phyloP scores from a whole-genome alignment of 2,797 vertebrate species.

The Xerus rutilus region DNA sequence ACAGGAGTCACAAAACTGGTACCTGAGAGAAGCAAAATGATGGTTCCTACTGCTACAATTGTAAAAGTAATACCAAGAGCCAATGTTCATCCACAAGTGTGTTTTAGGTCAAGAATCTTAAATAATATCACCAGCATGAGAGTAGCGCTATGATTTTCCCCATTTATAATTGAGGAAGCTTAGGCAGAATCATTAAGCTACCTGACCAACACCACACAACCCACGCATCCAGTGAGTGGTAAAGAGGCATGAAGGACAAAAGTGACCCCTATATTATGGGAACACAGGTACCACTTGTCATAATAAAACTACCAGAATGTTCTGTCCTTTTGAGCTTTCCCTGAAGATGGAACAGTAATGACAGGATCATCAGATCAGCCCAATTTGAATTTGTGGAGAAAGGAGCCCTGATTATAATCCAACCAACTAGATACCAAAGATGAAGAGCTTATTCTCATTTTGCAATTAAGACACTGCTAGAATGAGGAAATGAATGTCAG shows the following conservation, averaged over 20 bases:
- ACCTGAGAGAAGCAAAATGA: background rate
- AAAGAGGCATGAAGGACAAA: background rate
- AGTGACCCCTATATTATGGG: accelerated
- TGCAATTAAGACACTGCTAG: background rate
- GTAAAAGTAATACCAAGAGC: background rate
- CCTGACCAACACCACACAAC: background rate
- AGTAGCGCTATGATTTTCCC: background rate
- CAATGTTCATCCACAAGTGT: background rate
- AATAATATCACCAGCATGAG: background rate
- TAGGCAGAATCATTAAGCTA: background rate
- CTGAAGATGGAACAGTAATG: background rate
- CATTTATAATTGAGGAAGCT: background rate
- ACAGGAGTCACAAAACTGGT: accelerated
- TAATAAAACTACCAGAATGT: background rate
- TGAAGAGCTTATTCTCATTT: constrained; percentile 31
- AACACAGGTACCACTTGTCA: background rate
- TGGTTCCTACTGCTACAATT: accelerated
- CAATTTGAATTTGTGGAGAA: background rate
- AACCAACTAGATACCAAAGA: background rate
- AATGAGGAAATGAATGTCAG: background rate
- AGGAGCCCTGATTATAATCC: background rate
- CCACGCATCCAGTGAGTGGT: too few relatives aligned
- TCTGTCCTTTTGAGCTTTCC: background rate
- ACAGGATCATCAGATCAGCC: background rate
- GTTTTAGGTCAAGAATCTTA: background rate